Base-by-base conservation (phyloP, 2,888 invertebrate species). In the Gibbula magus region DNA sequence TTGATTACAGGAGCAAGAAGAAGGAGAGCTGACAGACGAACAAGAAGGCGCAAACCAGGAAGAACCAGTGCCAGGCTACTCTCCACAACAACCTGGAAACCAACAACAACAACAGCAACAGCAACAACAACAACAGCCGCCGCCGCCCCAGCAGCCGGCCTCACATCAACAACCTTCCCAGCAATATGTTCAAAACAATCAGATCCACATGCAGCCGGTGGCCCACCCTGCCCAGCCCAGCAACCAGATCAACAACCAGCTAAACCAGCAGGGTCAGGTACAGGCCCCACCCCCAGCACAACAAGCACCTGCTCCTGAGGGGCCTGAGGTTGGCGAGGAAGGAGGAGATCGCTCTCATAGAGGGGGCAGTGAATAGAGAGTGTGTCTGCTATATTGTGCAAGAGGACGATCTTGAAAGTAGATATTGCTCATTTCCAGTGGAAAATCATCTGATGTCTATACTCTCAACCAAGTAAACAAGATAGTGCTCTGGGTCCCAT, bases 11-110 rank as follows among this genome's bases (percentile, higher is more conserved):
- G 89, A 89, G 39, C 85, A 85, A 32, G 89, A 89, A 70, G 89
- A 89, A 79, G 84, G 84, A 61, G 88, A 89, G 32, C 66, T 89
- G 22, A 87, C 88, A 75, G 89, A 89, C 85, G 89, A 89, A 70
- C 87, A 86, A 61, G 89, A 89, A 66, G 73, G 29, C n/a, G 54
- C 20, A 16, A 56, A 76, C 75, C 53, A 86, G 22, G 89, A 92
- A 85, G 76, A 92, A 87, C 90, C 91, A 87, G 91, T 88, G 88
- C 61, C 90, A 80, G 75, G 89, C 86, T 80, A 91, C 88, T 91
- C 89, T 85, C 75, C 91, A 87, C 87, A 90, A 88, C 83, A 92
- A 88, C 87, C 82, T 29, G 85, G 86, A 22, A 66, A 56, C 35
- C 79, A 79, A 61, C 66, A 66, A 29, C 75, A 56, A n/a, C 89